Conservation (phyloP, 2,113 vertebrate species). For the Brachionichthys hirsutus region DNA sequence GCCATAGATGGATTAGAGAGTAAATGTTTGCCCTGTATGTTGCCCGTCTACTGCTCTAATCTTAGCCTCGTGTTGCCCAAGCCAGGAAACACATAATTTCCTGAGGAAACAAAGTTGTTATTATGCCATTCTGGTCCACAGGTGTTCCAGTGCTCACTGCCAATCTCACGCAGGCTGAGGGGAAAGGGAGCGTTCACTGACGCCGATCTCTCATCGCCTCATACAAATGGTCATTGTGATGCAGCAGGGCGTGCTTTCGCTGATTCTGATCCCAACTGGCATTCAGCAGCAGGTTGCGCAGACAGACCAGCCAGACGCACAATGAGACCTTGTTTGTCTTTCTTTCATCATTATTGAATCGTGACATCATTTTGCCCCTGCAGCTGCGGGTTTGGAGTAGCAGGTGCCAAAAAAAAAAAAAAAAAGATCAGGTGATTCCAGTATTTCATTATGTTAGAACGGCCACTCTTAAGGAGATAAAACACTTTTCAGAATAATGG, state of each 20-base stretch:
- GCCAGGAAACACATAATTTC: conserved; percentile 70
- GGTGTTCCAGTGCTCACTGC: conserved; percentile 66
- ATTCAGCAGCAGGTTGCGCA: conserved; percentile 53
- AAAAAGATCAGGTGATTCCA: conserved; percentile 50
- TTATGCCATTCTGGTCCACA: conserved; percentile 66
- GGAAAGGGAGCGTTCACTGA: conserved; percentile 34
- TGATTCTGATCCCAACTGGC: conserved; percentile 67
- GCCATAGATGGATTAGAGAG: conserved; percentile 30
- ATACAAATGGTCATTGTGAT: conserved; percentile 70
- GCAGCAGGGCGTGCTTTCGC: conserved; percentile 56
- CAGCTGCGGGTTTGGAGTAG: conserved; percentile 60
- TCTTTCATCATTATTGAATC: conserved; percentile 48
- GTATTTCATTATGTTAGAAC: no score
- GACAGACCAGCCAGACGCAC: conserved; percentile 50
- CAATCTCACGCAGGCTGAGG: conserved; percentile 40
- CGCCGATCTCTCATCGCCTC: conserved; percentile 56
- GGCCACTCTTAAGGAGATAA: no score
- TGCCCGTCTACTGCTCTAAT: conserved; percentile 46
- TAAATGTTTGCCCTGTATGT: conserved; percentile 25
- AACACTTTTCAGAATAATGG: conserved; percentile 38
- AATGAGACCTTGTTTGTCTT: conserved; percentile 68
- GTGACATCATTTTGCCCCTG: conserved; percentile 58
- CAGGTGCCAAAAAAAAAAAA: conserved; percentile 46
- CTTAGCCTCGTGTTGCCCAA: conserved; percentile 43
- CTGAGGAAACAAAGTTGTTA: conserved; percentile 68